Evolutionary conservation across 23 tunicate species (phyloP).

Genomic region (Diplosoma virens): DNA sequence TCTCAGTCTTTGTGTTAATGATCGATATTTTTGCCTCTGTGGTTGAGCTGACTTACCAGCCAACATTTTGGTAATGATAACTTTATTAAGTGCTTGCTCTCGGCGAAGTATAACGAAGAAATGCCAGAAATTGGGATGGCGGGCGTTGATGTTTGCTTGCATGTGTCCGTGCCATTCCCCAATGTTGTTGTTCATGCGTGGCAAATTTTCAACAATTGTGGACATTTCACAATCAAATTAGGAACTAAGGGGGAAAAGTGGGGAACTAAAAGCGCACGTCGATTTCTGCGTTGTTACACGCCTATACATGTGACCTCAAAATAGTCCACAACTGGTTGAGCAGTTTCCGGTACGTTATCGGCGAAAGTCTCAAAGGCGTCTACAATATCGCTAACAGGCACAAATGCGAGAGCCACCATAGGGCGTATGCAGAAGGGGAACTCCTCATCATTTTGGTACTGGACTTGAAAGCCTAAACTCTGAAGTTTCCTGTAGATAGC

Average conservation of each 20-base stretch:
- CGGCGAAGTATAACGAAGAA: background rate
- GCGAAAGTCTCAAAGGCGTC: too few species aligned
- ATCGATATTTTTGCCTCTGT: too few species aligned
- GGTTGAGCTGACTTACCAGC: background rate
- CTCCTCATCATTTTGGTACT: too few species aligned
- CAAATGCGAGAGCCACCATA: too few species aligned
- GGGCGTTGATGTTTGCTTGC: background rate
- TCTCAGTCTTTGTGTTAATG: too few species aligned
- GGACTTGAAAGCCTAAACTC: too few species aligned
- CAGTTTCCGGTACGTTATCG: too few species aligned
- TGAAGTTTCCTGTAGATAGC: too few species aligned
- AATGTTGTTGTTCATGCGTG: background rate
- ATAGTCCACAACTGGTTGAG: background rate
- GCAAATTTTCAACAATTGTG: background rate
- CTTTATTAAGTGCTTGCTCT: background rate
- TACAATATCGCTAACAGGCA: too few species aligned
- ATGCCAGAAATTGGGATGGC: background rate
- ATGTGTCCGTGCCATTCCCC: background rate
- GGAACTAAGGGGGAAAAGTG: background rate
- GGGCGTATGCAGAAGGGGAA: too few species aligned
- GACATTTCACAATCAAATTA: background rate
- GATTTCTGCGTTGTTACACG: background rate
- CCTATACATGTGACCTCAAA: background rate
- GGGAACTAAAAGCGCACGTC: background rate
- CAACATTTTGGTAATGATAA: background rate